Evolutionary conservation across 1,140 invertebrate species (phyloP).

Genomic region (Phortica variegata): DNA sequence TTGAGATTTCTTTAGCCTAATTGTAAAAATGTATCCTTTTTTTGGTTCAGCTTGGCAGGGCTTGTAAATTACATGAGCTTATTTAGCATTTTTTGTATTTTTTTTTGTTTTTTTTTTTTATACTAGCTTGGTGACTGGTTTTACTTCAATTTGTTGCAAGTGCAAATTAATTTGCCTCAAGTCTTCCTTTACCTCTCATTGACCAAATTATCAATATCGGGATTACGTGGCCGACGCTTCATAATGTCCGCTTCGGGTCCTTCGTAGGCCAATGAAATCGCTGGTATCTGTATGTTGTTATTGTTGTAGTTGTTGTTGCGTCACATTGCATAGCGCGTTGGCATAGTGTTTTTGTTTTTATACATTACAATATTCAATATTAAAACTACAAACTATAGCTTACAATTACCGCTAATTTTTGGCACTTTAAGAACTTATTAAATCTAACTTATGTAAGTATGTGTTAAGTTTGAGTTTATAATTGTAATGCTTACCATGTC

Average conservation of each 20-base stretch:
- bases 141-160: background rate
- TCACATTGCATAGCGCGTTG: too few relatives aligned
- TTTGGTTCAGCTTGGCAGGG: too few relatives aligned
- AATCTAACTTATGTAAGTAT: slow-evolving; percentile 8
- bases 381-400: slow-evolving; percentile 20
- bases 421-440: slow-evolving; percentile 32
- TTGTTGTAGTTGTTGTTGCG: too few relatives aligned
- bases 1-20: too few relatives aligned
- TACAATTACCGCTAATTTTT: slow-evolving; percentile 38
- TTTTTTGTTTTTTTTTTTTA: too few relatives aligned
- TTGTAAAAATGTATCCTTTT: too few relatives aligned
- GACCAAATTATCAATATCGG: slow-evolving; percentile 93
- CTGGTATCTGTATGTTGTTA: slow-evolving; percentile 89
- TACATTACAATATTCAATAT: slow-evolving; percentile 23
- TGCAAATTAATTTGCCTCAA: too few relatives aligned
- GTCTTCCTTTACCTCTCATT: slow-evolving; percentile 80
- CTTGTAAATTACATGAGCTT: too few relatives aligned
- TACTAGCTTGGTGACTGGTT: slow-evolving; percentile 13
- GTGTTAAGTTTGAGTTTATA: background rate
- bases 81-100: too few relatives aligned
- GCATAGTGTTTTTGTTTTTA: background rate
- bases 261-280: slow-evolving; percentile 98
- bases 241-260: slow-evolving; percentile 98
- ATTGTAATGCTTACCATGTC: slow-evolving; percentile 86
- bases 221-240: slow-evolving; percentile 96